These are phyloP conservation scores for Tenthredo notha DNA, from an alignment of 2,888 invertebrate genomes.

Conservation along the genomic window DNA sequence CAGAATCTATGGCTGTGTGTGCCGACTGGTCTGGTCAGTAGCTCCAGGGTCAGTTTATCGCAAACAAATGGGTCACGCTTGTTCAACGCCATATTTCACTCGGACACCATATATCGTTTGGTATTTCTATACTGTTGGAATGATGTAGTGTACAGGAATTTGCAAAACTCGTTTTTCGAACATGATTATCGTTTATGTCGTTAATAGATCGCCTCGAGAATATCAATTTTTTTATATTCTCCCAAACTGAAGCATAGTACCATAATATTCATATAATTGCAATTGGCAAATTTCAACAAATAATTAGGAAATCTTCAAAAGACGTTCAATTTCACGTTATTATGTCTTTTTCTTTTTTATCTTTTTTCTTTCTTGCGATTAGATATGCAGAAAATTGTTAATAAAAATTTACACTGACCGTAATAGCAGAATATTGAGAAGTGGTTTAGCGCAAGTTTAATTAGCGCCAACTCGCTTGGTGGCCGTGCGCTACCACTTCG, in stretches of 20 bases:
- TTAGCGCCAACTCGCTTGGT: conserved; percentile 19
- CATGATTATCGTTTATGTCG: conserved; percentile 74
- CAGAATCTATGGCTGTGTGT: conserved; percentile 44
- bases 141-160: background rate
- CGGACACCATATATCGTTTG: conserved; percentile 65
- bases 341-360: background rate
- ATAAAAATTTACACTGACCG: background rate
- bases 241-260: too few relatives aligned
- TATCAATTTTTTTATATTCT: background rate
- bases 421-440: background rate
- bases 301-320: background rate
- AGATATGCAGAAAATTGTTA: background rate
- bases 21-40: conserved; percentile 73
- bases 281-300: too few relatives aligned
- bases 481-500: background rate
- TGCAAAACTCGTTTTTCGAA: background rate
- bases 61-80: conserved; percentile 77
- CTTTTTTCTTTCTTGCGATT: background rate
- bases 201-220: conserved; percentile 65
- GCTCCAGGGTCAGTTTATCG: conserved; percentile 76
- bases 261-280: too few relatives aligned
- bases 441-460: conserved; percentile 14
- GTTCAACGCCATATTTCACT: conserved; percentile 76
- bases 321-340: background rate
- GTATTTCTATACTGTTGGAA: conserved; percentile 66